Evolutionary conservation across 2,888 invertebrate genomes (phyloP), one percentile per base, ranked within the genome.

Genomic region (Cataglyphis rosenhaueri): DNA sequence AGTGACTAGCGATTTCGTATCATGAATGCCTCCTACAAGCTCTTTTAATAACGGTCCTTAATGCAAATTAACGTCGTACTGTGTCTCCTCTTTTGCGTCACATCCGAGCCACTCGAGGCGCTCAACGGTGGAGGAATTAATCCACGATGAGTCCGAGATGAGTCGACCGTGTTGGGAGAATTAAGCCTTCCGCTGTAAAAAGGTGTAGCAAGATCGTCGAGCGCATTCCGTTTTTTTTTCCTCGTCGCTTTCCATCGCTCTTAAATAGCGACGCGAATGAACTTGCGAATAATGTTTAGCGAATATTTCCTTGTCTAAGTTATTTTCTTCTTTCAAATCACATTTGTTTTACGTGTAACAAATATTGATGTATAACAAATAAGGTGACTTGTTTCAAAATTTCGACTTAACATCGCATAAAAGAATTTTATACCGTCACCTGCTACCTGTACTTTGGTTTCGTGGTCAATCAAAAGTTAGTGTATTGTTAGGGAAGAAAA

Each of bases 51-150:
- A 64, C 32, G 21, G 18, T 64, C 55, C 32, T 21, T 61, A 73
- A 41, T 75, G 18, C 9, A 48, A 18, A 48, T 74, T 32, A 61
- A 62, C 48, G 32, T 74, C n/a, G 29, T 29, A 29, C 64, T 35
- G 35, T 52, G 18, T 64, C 75, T 52, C 25, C 35, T 35, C 18
- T 32, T 18, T 65, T 32, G 32, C 44, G 44, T 74, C 74, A 25
- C 21, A 44, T 44, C 18, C 64, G 44, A 21, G 21, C n/a, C 68
- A 68, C 52, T 35, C 38, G 55, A 55, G 48, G 75, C 3, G 52
- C 25, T 76, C 38, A 64, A 68, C 71, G 29, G 68, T 70, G 55
- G 25, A 21, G 70, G 41, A 68, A 70, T 76, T 55, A 57, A 78
- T 70, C 41, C 38, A 52, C 70, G 75, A 70, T 44, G 61, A 74